These are phyloP conservation scores for Aphidius ervi DNA, from an alignment of 1,140 invertebrate species.

Conservation along the genomic window DNA sequence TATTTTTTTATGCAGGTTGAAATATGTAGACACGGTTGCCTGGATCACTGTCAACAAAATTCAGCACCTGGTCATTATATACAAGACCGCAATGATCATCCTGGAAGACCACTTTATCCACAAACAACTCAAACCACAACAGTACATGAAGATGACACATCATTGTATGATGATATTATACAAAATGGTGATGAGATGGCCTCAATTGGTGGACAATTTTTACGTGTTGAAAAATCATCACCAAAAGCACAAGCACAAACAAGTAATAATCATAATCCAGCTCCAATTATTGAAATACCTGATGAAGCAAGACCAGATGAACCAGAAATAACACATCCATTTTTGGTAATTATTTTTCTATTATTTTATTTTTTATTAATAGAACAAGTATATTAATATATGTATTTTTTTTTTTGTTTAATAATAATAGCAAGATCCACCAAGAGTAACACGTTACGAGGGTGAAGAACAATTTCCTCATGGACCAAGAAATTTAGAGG, in stretches of 20 bases:
- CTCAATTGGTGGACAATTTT: constrained; percentile 44
- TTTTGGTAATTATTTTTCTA: constrained; percentile 36
- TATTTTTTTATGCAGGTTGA: constrained; percentile 54
- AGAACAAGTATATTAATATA: constrained; percentile 27
- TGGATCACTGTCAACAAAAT: constrained; percentile 79
- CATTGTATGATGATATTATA: constrained; percentile 62
- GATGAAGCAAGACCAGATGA: constrained; percentile 30
- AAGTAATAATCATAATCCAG: constrained; percentile 37
- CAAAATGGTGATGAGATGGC: constrained; percentile 55
- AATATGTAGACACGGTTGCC: constrained; percentile 85
- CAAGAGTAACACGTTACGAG: constrained; percentile 51
- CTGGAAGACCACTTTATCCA: constrained; percentile 54
- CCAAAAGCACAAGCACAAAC: constrained; percentile 53
- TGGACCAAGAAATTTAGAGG: constrained; percentile 69
- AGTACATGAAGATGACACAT: constrained; percentile 40
- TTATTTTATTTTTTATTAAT: constrained; percentile 1
- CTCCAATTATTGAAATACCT: constrained; percentile 43
- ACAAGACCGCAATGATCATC: constrained; percentile 46
- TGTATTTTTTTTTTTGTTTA: constrained; percentile 23
- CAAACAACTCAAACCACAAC: constrained; percentile 35
- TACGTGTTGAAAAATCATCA: constrained; percentile 45
- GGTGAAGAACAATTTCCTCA: constrained; percentile 75
- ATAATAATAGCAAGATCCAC: constrained; percentile 50
- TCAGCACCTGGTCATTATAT: constrained; percentile 42
- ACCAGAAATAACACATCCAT: constrained; percentile 39